These are phyloP conservation scores for Euborellia annulipes DNA, from an alignment of 1,140 invertebrate species.

Conservation along the genomic window DNA sequence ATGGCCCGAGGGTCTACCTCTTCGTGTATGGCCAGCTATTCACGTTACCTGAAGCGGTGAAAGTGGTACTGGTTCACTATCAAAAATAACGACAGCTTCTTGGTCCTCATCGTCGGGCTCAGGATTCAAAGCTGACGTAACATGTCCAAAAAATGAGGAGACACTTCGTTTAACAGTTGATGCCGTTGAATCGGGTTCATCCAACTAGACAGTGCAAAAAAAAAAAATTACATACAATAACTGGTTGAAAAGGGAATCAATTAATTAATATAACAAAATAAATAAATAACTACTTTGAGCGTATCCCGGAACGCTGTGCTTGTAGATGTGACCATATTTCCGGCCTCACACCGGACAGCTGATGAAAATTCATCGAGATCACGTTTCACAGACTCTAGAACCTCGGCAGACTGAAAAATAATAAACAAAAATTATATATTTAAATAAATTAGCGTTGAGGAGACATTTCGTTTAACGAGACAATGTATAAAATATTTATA, in stretches of 20 bases:
- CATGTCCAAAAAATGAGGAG: constrained; percentile 37
- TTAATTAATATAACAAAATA: constrained; percentile 5
- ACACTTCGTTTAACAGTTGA: constrained; percentile 52
- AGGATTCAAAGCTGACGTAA: constrained; percentile 38
- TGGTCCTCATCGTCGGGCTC: constrained; percentile 51
- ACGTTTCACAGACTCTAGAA: constrained; percentile 57
- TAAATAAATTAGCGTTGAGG: neutral
- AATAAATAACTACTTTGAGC: constrained; percentile 35
- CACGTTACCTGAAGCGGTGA: constrained; percentile 41
- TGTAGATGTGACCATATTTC: constrained; percentile 40
- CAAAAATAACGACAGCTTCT: constrained; percentile 42
- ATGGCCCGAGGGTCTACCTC: too few species aligned
- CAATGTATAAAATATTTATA: too few species aligned
- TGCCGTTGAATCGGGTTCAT: constrained; percentile 46
- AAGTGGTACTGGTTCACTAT: constrained; percentile 38
- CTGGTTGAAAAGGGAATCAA: neutral
- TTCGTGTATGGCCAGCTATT: too few species aligned
- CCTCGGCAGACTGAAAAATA: constrained; percentile 42
- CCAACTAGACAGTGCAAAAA: constrained; percentile 33
- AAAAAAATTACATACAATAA: constrained; percentile 11
- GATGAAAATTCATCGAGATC: constrained; percentile 56
- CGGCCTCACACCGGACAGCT: constrained; percentile 51
- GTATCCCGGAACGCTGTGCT: constrained; percentile 48
- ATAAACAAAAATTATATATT: constrained; percentile 2
- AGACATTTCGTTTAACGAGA: too few species aligned